Evolutionary conservation across 2,888 invertebrate species (phyloP), one percentile per base, ranked within the genome.

Genomic region (Cepaea hortensis): DNA sequence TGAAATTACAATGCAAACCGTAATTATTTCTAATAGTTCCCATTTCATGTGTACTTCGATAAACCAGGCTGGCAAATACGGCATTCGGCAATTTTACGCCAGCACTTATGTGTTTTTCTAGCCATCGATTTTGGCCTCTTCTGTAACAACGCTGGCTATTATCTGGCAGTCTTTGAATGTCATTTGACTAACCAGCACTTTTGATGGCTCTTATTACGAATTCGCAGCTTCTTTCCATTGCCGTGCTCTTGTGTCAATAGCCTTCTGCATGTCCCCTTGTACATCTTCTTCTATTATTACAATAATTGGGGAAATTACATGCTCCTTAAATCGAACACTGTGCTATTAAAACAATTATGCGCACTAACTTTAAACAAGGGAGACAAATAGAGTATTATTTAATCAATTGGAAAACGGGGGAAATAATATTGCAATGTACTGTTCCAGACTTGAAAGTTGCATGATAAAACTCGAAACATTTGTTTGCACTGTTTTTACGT

Each of bases 341-440:
- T n/a, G 50, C 70, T 81, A 81, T 81, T 81, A 81, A 81, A 81
- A 68, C 70, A 81, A 81, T 81, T 81, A 81, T 20, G 9, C 13
- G 79, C 70, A n/a, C 70, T 61, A 81, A 50, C 68, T 13, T 81
- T 81, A 81, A 81, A 81, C 81, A 81, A 81, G n/a, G 55, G 70
- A n/a, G n/a, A 48, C 11, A n/a, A 70, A 55, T 46, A 48, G 2
- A 11, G 50, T 9, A 81, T 81, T 81, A 81, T 70, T 11, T 50
- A 50, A 81, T 81, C 81, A 72, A 81, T 81, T 9, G n/a, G 35
- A 50, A 68, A 50, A 70, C 48, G 68, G 70, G 65, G 50, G n/a
- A 50, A 70, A 70, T 11, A 46, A 50, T 80, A n/a, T 80, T 35
- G 11, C 20, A 11, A 80, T 13, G 3, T 9, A 62, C 18, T 11